Conservation (phyloP, 2,113 vertebrate species). For the Empidonax traillii region DNA sequence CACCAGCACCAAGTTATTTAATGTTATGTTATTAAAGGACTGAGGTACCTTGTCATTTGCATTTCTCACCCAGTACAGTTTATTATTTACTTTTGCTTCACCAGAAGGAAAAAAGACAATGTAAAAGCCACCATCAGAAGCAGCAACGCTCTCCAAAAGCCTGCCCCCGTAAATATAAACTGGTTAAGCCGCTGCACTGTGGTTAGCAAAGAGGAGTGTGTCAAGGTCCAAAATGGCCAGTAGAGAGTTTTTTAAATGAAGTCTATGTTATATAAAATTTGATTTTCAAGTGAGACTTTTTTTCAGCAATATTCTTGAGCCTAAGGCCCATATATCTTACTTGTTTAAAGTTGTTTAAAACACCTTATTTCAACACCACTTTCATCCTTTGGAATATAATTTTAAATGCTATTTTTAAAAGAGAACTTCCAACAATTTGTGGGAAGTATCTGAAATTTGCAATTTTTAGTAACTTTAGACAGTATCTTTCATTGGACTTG, state of each 20-base stretch:
- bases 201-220: background rate
- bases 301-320: background rate
- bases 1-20: background rate
- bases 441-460: background rate
- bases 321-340: background rate
- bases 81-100: background rate
- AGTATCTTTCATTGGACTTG: background rate
- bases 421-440: background rate
- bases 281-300: background rate
- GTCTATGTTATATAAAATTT: background rate
- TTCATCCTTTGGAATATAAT: background rate
- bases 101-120: background rate
- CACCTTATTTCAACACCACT: background rate
- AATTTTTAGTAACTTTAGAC: background rate
- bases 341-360: background rate
- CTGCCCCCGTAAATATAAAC: background rate
- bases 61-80: background rate
- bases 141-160: background rate
- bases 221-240: fast-evolving
- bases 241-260: background rate
- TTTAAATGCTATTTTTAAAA: background rate
- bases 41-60: background rate
- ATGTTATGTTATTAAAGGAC: background rate
- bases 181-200: background rate
- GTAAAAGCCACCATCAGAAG: background rate